Base-by-base conservation (phyloP, 2,888 invertebrate species). In the Dicranocentrus wangi region DNA sequence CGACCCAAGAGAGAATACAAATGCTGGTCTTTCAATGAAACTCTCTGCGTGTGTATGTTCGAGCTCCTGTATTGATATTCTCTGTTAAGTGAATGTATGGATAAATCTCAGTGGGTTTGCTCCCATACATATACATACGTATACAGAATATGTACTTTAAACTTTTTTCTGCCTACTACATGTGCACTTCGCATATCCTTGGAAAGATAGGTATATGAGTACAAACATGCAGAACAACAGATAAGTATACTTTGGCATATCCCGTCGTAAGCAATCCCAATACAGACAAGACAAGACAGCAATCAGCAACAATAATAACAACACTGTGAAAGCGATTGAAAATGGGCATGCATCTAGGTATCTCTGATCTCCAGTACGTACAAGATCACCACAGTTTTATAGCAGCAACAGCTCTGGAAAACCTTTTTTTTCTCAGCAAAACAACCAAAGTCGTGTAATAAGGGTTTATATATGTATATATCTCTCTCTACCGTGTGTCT, bases 1-100 rank as follows among this genome's bases (percentile, higher is more conserved):
- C 76, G 76, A 76, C 76, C 76, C 76, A 68, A 60, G 68, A 68
- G 47, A 66, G 55, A 70, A 58, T 42, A n/a, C 25, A 15, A 58
- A 15, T 75, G 39, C 28, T 47, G 39, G 66, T 28, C 63, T 73
- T 73, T 28, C n/a, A 55, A 65, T 25, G 61, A 60, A n/a, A n/a
- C n/a, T n/a, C 61, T 60, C 60, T 71, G 71, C 63, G 73, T 61
- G 61, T 61, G 61, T 61, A 61, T 51, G 60, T 10, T 10, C 42
- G 13, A 42, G 42, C 13, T 42, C 13, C 42, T 42, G 8, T 42
- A 60, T 72, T 61, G 60, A 42, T 63, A 73, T 73, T 60, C 72
- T 63, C 19, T 32, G n/a, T 23, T 23, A 21, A 61, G 51, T 27
- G 75, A 66, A 75, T 72, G 27, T 63, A 72, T 61, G 47, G 47